Evolutionary conservation across 2,888 invertebrate species (phyloP), one percentile per base, ranked within the genome.

Genomic region (Acleris emargana): DNA sequence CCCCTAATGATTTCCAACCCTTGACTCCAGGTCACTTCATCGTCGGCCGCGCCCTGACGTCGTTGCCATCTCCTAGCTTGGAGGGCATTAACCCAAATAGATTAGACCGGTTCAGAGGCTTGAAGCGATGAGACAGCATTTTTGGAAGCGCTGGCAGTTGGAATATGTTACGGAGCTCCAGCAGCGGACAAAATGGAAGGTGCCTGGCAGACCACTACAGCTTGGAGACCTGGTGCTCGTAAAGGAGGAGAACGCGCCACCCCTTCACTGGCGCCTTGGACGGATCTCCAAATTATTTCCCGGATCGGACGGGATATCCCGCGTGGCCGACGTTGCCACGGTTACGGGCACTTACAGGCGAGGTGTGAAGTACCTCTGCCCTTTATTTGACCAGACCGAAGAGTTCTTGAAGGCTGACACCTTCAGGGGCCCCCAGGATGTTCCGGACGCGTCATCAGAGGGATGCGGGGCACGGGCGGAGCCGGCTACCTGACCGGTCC

Each of bases 81-180:
- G 28, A 47, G 47, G 16, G 5, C 1, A 47, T n/a, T 1, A n/a
- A 2, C n/a, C 5, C 16, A 5, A 17, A 47, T 17, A 17, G n/a
- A 5, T 7, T n/a, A 47, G 47, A 47, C 18, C 47, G 47, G 17
- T 47, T 47, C 17, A 47, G 18, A 13, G 47, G 5, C n/a, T 54
- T 2, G 54, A 54, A 5, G 13, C 22, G 16, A 2, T 54, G 16
- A 9, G 13, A 3, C 57, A 57, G 20, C 32, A 22, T 2, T 57
- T 57, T 22, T 57, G 57, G 57, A 45, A 45, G 9, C 43, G 57
- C 16, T 57, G 57, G 57, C 18, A 43, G 25, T 3, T 57, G 22
- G 57, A 57, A 13, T 57, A 57, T 16, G 5, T 57, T 1, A 22
- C 22, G 11, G 32, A 22, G 43, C 38, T 57, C 2, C 57, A 57